Base-by-base conservation (phyloP, 2,797 vertebrate genomes). In the Erethizon dorsatum region DNA sequence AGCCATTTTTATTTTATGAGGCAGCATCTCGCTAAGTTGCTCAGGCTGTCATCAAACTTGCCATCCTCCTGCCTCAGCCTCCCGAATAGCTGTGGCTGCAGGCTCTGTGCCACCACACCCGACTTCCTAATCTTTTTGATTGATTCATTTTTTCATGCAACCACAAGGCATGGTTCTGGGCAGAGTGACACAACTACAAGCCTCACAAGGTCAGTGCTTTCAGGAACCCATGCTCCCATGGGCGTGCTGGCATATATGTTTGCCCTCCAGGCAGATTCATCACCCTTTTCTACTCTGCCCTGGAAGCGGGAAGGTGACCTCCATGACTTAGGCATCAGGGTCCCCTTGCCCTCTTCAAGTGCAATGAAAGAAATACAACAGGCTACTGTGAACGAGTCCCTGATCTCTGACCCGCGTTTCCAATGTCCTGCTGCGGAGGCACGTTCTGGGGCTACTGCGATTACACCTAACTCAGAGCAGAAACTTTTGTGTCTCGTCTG, bases 141-240 rank as follows among this genome's bases (percentile, higher is more conserved):
- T 71, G 5, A 92, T 14, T 95, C 37, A 69, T 83, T 90, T 90
- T 50, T 45, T 78, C 83, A 63, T 59, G 54, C 90, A 88, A 84
- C 41, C 47, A 92, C 18, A 52, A 11, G 24, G 28, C 56, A 69
- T 61, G 50, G 47, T 56, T 83, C 63, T 78, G 71, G 57, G 63
- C 47, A 75, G 28, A 92, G 41, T 61, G 47, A 82, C 14, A 5
- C 1, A 45, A 33, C 71, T n/a, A 57, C 54, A 56, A 84, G 61
- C 63, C 86, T 31, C 59, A 17, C 56, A 18, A 63, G n/a, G 7
- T 2, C 45, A 2, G 31, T 22, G 41, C 54, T 73, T 71, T 57
- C 47, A 2, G 50, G 90, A 75, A 75, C 17, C n/a, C 52, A 0
- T 0, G 1, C 31, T 80, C 47, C 20, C 28, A 18, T 18, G 59